A percentile compares a stretch with the other conserved stretches of the same genome.
phyloP scores from a whole-genome alignment of 1,140 invertebrate species.

The Drosophila pandora region DNA sequence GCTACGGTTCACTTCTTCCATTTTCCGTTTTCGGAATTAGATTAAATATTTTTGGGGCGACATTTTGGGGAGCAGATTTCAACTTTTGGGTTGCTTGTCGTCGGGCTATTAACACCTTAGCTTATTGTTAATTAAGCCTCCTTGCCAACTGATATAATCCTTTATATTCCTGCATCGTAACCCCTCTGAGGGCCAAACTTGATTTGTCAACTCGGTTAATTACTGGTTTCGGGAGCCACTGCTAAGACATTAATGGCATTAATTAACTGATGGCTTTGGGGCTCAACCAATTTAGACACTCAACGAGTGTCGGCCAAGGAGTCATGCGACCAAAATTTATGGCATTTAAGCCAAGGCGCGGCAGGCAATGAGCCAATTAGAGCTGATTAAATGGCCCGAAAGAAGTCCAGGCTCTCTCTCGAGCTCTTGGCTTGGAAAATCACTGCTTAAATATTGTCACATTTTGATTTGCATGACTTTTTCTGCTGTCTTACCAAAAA shows the following conservation, averaged over 20 bases:
- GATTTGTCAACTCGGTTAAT: conserved; percentile 76
- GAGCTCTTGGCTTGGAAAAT: conserved; percentile 2
- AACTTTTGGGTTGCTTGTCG: conserved; percentile 40
- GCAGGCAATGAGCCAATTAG: conserved; percentile 23
- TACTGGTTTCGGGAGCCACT: conserved; percentile 52
- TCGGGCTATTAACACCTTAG: conserved; percentile 65
- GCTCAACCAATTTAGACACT: conserved; percentile 40
- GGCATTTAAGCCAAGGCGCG: conserved; percentile 22
- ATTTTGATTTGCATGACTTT: conserved; percentile 38
- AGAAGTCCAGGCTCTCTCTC: background rate
- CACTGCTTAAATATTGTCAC: conserved; percentile 22
- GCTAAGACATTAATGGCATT: conserved; percentile 64
- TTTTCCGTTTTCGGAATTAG: conserved; percentile 43
- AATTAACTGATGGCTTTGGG: conserved; percentile 71
- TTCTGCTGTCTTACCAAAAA: conserved; percentile 8
- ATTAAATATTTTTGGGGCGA: conserved; percentile 60
- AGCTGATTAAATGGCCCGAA: conserved; percentile 36
- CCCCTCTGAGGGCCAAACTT: conserved; percentile 21
- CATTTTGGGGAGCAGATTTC: conserved; percentile 21
- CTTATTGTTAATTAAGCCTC: conserved; percentile 71
- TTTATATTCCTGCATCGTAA: conserved; percentile 1
- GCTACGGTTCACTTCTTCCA: conserved; percentile 12
- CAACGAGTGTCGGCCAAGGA: conserved; percentile 8
- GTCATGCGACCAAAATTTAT: conserved; percentile 17
- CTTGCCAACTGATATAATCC: conserved; percentile 58